These are phyloP conservation scores for Papilio polytes DNA, from an alignment of 1,140 invertebrate genomes.

Conservation along the genomic window DNA sequence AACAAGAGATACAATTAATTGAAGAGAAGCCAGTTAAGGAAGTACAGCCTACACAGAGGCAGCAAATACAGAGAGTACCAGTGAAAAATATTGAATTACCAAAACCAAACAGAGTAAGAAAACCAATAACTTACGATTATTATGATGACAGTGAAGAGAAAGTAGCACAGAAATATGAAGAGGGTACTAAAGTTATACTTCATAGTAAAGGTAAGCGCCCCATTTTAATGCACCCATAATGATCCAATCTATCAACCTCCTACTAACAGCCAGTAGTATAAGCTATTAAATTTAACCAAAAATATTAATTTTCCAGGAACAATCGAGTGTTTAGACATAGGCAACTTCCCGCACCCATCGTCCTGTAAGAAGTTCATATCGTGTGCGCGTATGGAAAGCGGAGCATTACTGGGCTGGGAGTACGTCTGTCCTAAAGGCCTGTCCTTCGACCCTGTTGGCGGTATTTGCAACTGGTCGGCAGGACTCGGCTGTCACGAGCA, in stretches of 20 bases:
- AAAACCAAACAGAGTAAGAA: slow-evolving; percentile 61
- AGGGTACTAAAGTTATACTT: slow-evolving; percentile 85
- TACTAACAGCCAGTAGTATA: too few species aligned
- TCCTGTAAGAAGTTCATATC: slow-evolving; percentile 95
- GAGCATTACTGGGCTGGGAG: slow-evolving; percentile 91
- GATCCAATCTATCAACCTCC: too few species aligned
- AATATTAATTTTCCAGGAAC: slow-evolving; percentile 77
- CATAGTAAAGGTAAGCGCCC: slow-evolving; percentile 77
- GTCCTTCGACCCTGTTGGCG: slow-evolving; percentile 94
- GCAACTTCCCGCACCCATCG: slow-evolving; percentile 94
- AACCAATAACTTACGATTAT: slow-evolving; percentile 86
- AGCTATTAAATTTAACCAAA: background rate
- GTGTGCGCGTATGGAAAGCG: slow-evolving; percentile 92
- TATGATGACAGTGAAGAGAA: slow-evolving; percentile 86
- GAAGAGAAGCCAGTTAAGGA: background rate
- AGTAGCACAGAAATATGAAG: slow-evolving; percentile 82
- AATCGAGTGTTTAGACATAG: slow-evolving; percentile 93
- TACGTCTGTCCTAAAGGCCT: slow-evolving; percentile 93
- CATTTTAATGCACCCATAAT: background rate
- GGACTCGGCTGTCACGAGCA: slow-evolving; percentile 89
- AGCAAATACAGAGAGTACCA: slow-evolving; percentile 19
- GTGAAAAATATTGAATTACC: slow-evolving; percentile 34
- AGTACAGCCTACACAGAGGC: slow-evolving; percentile 1
- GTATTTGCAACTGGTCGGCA: slow-evolving; percentile 95
- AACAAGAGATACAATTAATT: slow-evolving; percentile 33